Conservation (phyloP, 2,888 invertebrate species). For the Urechis unicinctus region DNA sequence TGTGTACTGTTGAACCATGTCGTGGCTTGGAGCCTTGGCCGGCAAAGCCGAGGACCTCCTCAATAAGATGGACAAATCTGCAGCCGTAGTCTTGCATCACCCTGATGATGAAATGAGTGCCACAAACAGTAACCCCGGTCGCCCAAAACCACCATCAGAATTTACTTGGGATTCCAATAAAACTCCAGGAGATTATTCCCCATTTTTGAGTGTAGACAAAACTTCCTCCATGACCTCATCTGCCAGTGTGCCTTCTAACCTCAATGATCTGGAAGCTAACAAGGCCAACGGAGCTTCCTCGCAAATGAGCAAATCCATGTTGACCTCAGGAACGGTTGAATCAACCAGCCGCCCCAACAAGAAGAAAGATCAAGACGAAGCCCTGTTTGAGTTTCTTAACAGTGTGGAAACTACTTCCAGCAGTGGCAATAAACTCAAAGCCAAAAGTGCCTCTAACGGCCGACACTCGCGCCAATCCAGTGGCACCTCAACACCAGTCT, state of each 20-base stretch:
- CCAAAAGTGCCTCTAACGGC: constrained; percentile 16
- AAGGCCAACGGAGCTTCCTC: neutral
- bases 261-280: constrained; percentile 14
- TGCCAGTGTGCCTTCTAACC: constrained; percentile 29
- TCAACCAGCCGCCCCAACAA: neutral
- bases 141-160: neutral
- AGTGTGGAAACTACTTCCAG: constrained; percentile 25
- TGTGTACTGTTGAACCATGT: constrained; percentile 56
- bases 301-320: neutral
- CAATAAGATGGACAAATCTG: constrained; percentile 69
- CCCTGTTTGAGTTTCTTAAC: constrained; percentile 52
- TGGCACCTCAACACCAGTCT: constrained; percentile 37
- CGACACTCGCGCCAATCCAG: constrained; percentile 46
- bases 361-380: constrained; percentile 46
- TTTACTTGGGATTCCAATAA: neutral
- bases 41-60: constrained; percentile 70
- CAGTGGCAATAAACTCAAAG: constrained; percentile 19
- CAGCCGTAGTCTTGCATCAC: constrained; percentile 58
- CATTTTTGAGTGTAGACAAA: neutral
- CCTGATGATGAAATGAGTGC: constrained; percentile 11
- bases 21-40: constrained; percentile 69
- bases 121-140: neutral
- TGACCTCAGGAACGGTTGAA: neutral
- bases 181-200: neutral
- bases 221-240: constrained; percentile 19